Evolutionary conservation across 2,888 invertebrate species (phyloP).

Genomic region (Eilema depressum): DNA sequence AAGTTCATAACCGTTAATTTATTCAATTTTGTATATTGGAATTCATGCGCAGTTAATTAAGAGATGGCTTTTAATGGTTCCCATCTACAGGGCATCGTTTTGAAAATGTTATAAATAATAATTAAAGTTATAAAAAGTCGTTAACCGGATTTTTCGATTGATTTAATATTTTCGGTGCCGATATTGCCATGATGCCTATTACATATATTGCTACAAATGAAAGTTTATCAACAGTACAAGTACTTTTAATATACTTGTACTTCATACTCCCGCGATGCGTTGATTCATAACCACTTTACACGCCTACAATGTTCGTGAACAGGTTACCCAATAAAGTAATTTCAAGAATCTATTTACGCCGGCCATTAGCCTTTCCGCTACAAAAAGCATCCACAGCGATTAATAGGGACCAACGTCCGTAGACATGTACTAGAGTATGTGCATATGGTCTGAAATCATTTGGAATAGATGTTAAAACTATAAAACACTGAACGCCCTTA

Average conservation of each 20-base stretch:
- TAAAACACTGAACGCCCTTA: slow-evolving; percentile 20
- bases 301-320: slow-evolving; percentile 76
- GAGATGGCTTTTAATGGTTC: slow-evolving; percentile 52
- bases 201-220: slow-evolving; percentile 47
- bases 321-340: slow-evolving; percentile 84
- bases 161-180: slow-evolving; percentile 54
- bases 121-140: slow-evolving; percentile 52
- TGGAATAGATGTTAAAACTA: slow-evolving; percentile 20
- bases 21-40: slow-evolving; percentile 52
- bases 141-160: slow-evolving; percentile 55
- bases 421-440: slow-evolving; percentile 37
- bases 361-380: slow-evolving; percentile 78
- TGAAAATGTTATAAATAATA: slow-evolving; percentile 56
- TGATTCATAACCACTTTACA: slow-evolving; percentile 74
- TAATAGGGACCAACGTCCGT: slow-evolving; percentile 67
- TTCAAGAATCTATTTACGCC: slow-evolving; percentile 77
- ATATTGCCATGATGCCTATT: slow-evolving; percentile 43
- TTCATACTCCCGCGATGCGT: slow-evolving; percentile 66
- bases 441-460: slow-evolving; percentile 27
- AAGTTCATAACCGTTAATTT: slow-evolving; percentile 53
- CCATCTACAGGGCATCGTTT: slow-evolving; percentile 56
- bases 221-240: slow-evolving; percentile 55
- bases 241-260: slow-evolving; percentile 61
- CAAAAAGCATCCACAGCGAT: slow-evolving; percentile 76
- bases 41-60: slow-evolving; percentile 56